Conservation (phyloP, 2,113 vertebrate genomes). For the Oreotragus oreotragus region DNA sequence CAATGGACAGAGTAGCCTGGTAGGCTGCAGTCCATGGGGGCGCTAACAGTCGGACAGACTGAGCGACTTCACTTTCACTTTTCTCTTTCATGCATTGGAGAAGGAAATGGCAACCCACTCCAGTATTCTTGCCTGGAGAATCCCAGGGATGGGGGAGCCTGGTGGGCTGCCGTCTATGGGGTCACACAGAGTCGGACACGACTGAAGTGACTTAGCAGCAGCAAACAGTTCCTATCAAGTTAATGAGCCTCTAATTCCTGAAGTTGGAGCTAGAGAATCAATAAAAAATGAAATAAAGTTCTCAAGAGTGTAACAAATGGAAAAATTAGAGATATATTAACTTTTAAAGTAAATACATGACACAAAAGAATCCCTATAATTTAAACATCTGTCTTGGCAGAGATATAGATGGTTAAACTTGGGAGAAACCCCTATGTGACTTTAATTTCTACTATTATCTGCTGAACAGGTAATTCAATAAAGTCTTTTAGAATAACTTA, state of each 20-base stretch:
- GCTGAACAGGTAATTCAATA: not conserved
- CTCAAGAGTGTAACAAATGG: not conserved
- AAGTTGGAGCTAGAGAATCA: not conserved
- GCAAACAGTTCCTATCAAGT: not conserved
- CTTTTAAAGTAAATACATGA: not conserved
- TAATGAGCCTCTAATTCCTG: not conserved
- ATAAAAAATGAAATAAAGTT: not conserved
- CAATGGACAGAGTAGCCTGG: no score
- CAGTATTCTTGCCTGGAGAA: no score
- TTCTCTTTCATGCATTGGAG: no score
- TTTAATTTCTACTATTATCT: conserved; percentile 6
- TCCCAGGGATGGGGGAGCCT: no score
- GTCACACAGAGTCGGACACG: no score
- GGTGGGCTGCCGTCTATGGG: no score
- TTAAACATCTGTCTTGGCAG: not conserved
- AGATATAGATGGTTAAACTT: not conserved
- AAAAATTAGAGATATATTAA: not conserved
- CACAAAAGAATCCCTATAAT: not conserved
- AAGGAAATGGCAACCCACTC: no score
- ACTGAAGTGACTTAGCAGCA: no score
- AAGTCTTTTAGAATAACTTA: conserved; percentile 1
- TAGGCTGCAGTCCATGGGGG: no score
- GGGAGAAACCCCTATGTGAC: not conserved
- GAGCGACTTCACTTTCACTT: no score
- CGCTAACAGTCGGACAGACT: no score